Conservation (phyloP, 2,888 invertebrate genomes). For the Tortricodes alternella region DNA sequence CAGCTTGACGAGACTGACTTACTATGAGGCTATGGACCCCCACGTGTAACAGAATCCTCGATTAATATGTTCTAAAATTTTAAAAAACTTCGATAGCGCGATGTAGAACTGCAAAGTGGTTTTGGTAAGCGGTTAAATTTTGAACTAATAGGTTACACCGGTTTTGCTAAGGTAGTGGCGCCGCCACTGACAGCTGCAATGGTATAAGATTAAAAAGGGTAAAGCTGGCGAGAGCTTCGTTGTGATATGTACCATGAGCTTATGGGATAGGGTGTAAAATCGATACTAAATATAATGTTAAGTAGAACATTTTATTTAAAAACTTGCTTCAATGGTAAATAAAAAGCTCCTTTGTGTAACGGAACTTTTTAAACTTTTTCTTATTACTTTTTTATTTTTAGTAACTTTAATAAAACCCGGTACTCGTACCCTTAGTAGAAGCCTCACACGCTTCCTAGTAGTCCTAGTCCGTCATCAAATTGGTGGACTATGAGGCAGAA, state of each 20-base stretch:
- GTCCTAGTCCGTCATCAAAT: too few relatives aligned
- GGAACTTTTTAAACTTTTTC: too few relatives aligned
- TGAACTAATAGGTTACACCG: neutral
- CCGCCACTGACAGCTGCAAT: neutral
- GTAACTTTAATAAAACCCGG: too few relatives aligned
- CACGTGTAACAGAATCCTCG: neutral
- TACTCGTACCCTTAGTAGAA: too few relatives aligned
- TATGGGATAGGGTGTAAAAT: neutral
- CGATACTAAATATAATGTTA: too few relatives aligned
- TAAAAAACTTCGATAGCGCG: constrained; percentile 4
- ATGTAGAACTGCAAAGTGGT: neutral
- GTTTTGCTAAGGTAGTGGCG: neutral
- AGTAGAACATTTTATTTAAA: too few relatives aligned
- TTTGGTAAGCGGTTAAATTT: neutral
- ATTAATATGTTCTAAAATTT: neutral
- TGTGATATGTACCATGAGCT: neutral
- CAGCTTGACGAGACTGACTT: constrained; percentile 36
- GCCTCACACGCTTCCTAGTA: too few relatives aligned
- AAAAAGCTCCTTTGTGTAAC: too few relatives aligned
- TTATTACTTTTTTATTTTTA: too few relatives aligned
- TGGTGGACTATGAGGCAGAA: too few relatives aligned
- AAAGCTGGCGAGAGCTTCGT: neutral
- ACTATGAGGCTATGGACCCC: constrained; percentile 3
- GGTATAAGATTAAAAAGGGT: neutral
- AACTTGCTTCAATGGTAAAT: too few relatives aligned